These are phyloP conservation scores for Dryoscopus gambensis DNA, from an alignment of 2,113 vertebrate genomes.

Conservation along the genomic window DNA sequence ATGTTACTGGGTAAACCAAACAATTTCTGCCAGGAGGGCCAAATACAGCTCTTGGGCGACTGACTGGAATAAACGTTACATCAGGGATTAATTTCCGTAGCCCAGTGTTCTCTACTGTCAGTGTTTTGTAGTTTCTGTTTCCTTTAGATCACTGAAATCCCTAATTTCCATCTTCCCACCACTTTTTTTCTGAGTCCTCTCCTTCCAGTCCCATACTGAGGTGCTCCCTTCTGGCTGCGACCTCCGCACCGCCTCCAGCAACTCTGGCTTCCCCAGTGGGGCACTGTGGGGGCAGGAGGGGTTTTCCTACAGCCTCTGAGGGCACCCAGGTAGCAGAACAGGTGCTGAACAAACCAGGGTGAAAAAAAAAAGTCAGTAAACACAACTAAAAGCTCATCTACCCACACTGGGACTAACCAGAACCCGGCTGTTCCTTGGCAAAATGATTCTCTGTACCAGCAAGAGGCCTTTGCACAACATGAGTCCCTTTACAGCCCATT, in stretches of 20 bases:
- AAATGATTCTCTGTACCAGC: background rate
- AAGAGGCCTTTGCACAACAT: background rate
- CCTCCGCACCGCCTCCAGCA: background rate
- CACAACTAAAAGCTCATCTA: background rate
- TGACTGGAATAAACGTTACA: background rate
- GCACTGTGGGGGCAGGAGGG: background rate
- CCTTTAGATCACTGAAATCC: background rate
- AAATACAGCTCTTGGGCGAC: background rate
- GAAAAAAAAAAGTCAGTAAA: background rate
- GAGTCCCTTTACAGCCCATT: background rate
- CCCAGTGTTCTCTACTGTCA: background rate
- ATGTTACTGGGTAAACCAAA: background rate
- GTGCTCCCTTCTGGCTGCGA: background rate
- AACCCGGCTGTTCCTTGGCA: background rate
- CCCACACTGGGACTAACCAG: background rate
- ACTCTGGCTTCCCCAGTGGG: background rate
- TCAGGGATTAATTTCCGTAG: background rate
- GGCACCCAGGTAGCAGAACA: background rate
- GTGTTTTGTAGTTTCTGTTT: background rate
- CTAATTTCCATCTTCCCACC: background rate
- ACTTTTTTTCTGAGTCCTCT: background rate
- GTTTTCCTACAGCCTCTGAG: background rate
- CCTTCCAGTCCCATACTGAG: fast-evolving
- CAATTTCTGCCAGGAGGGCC: background rate
- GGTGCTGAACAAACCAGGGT: background rate